A percentile compares a stretch with the other conserved stretches of the same genome.
Conservation (phyloP, 2,888 invertebrate species). For the Drosophila trichaetosa region DNA sequence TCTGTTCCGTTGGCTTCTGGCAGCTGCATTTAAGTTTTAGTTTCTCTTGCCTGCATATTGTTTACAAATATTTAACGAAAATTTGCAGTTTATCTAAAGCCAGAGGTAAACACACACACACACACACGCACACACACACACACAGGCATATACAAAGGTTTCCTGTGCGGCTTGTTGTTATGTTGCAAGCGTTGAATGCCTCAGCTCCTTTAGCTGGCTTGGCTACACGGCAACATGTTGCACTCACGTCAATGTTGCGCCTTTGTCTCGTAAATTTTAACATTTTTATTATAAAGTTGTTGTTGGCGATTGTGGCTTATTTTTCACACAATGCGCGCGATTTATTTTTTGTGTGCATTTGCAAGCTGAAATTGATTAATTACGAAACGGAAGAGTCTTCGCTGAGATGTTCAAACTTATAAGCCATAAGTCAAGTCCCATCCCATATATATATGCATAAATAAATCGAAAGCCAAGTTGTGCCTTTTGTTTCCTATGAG, state of each 20-base stretch:
- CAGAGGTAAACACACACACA: slow-evolving; percentile 40
- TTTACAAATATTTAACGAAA: slow-evolving; percentile 73
- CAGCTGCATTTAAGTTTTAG: slow-evolving; percentile 56
- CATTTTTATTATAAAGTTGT: slow-evolving; percentile 70
- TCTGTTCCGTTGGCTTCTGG: slow-evolving; percentile 50
- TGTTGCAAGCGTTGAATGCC: slow-evolving; percentile 28
- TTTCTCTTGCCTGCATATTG: slow-evolving; percentile 51
- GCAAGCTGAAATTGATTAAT: slow-evolving; percentile 72
- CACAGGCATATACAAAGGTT: slow-evolving; percentile 9
- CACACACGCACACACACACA: slow-evolving; percentile 18
- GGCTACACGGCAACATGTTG: slow-evolving; percentile 63
- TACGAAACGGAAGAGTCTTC: slow-evolving; percentile 65
- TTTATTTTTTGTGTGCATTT: slow-evolving; percentile 70
- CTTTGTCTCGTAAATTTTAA: slow-evolving; percentile 76
- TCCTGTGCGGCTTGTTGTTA: slow-evolving; percentile 28
- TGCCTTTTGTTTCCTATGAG: slow-evolving; percentile 19
- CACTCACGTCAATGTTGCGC: slow-evolving; percentile 68
- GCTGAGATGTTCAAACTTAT: neutral
- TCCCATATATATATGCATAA: slow-evolving; percentile 1
- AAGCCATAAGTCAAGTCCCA: slow-evolving; percentile 5
- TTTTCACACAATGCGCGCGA: slow-evolving; percentile 70
- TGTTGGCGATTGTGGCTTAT: slow-evolving; percentile 18
- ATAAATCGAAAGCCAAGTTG: slow-evolving; percentile 10
- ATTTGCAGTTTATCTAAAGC: slow-evolving; percentile 51
- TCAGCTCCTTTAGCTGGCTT: slow-evolving; percentile 20